These are phyloP conservation scores for Drosophila watanabei DNA, from an alignment of 1,140 invertebrate genomes.

Conservation along the genomic window DNA sequence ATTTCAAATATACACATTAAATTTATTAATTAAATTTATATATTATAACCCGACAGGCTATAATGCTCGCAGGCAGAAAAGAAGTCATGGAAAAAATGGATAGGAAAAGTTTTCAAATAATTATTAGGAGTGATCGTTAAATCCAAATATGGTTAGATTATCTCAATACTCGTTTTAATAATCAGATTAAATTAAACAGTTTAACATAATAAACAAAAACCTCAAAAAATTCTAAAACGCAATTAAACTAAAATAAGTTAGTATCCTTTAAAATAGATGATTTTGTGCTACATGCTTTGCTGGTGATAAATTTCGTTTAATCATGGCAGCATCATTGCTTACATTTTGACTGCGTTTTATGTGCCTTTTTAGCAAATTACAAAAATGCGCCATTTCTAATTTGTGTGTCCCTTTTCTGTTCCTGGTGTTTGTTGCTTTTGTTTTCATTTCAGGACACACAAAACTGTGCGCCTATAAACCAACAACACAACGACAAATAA, in stretches of 20 bases:
- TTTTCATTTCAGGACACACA: constrained; percentile 31
- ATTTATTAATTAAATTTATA: no score
- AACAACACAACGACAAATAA: constrained; percentile 52
- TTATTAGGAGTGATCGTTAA: no score
- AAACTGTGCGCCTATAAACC: constrained; percentile 67
- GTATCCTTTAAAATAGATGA: background rate
- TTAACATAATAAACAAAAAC: no score
- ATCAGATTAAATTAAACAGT: no score
- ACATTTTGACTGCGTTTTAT: constrained; percentile 71
- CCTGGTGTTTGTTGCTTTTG: constrained; percentile 30
- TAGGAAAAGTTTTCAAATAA: no score
- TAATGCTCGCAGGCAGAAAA: no score
- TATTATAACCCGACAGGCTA: no score
- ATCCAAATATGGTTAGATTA: no score
- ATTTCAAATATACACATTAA: no score
- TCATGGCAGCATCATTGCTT: constrained; percentile 30
- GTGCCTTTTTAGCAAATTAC: constrained; percentile 77
- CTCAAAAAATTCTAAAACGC: no score
- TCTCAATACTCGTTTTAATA: no score
- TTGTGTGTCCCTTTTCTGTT: constrained; percentile 28
- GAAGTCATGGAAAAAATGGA: no score
- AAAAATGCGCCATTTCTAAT: constrained; percentile 76
- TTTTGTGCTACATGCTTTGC: background rate
- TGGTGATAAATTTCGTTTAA: constrained; percentile 26
- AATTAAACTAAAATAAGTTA: background rate